These are phyloP conservation scores for Camponotus fellah DNA, from an alignment of 2,888 invertebrate species.

Conservation along the genomic window DNA sequence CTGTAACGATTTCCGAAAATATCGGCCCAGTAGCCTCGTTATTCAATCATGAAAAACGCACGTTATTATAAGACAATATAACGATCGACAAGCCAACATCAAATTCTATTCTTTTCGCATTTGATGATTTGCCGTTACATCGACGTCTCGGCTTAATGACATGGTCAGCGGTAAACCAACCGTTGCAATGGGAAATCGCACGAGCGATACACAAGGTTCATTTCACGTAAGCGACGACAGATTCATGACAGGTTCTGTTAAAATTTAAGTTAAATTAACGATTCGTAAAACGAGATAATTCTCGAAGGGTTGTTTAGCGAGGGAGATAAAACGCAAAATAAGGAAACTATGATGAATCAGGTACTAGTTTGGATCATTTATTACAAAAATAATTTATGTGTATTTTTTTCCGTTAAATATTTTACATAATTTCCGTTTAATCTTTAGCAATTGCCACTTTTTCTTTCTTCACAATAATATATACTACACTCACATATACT, in stretches of 20 bases:
- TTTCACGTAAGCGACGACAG: neutral
- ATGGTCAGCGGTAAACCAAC: slow-evolving; percentile 14
- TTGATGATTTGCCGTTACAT: slow-evolving; percentile 18
- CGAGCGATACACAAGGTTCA: neutral
- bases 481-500: neutral
- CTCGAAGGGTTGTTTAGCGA: neutral
- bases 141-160: slow-evolving; percentile 31
- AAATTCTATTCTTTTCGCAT: slow-evolving; percentile 23
- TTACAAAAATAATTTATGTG: neutral
- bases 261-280: slow-evolving; percentile 12
- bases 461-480: neutral
- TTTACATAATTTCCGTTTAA: neutral
- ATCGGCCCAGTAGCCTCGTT: slow-evolving; percentile 30
- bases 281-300: slow-evolving; percentile 15
- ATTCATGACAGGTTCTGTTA: slow-evolving; percentile 28
- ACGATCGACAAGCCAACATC: neutral
- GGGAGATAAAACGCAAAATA: neutral
- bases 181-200: neutral
- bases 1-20: slow-evolving; percentile 33
- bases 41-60: slow-evolving; percentile 13
- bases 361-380: neutral
- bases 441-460: neutral
- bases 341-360: neutral
- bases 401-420: neutral
- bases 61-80: neutral